Conservation (phyloP, 2,888 invertebrate genomes). For the Parascotia fuliginaria region DNA sequence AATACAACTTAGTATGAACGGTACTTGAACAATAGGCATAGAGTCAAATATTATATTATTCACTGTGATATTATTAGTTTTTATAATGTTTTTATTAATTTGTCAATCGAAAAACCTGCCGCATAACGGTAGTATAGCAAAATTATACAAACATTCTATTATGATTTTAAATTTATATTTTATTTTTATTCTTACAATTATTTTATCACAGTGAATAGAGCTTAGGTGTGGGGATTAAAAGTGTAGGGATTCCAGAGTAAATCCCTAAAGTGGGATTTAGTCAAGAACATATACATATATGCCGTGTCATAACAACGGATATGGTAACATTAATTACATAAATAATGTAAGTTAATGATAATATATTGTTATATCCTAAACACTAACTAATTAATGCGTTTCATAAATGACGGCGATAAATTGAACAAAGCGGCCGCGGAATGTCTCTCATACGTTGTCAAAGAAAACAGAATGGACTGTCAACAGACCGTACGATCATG, state of each 20-base stretch:
- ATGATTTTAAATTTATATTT: constrained; percentile 39
- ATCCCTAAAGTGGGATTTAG: constrained; percentile 23
- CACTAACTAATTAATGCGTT: constrained; percentile 44
- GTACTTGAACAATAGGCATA: constrained; percentile 33
- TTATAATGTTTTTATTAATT: constrained; percentile 28
- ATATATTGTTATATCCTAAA: constrained; percentile 53
- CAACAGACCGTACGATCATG: constrained; percentile 20
- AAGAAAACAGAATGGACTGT: constrained; percentile 29
- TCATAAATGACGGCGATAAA: constrained; percentile 30
- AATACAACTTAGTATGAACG: constrained; percentile 9
- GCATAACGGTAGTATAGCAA: constrained; percentile 31
- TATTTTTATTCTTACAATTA: constrained; percentile 44
- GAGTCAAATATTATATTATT: constrained; percentile 51
- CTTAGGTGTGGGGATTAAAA: constrained; percentile 45
- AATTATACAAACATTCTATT: constrained; percentile 35
- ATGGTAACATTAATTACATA: constrained; percentile 36
- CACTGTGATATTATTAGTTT: constrained; percentile 64
- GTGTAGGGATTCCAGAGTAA: constrained; percentile 25
- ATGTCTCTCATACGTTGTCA: constrained; percentile 44
- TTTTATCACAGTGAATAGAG: constrained; percentile 76
- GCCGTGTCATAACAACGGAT: constrained; percentile 40
- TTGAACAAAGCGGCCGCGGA: constrained; percentile 46
- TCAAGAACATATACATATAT: constrained; percentile 30
- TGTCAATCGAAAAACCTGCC: constrained; percentile 30
- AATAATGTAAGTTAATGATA: constrained; percentile 43